A percentile compares a stretch with the other conserved stretches of the same genome.
Evolutionary conservation across 2,113 vertebrate species (phyloP).

Genomic region (Thymallus thymallus): DNA sequence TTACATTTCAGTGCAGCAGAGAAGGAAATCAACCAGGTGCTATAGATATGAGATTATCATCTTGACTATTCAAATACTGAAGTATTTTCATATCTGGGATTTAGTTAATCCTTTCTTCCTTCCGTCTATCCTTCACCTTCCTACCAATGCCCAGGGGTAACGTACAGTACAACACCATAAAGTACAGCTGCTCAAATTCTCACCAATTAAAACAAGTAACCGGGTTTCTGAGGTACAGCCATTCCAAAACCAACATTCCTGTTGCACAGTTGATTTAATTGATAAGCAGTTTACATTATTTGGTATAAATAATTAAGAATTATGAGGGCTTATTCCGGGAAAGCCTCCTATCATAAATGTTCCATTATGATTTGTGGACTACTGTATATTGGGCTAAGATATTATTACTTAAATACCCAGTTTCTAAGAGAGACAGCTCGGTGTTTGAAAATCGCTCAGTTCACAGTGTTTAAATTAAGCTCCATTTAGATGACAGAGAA

Average conservation of each 20-base stretch:
- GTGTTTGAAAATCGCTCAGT: neutral
- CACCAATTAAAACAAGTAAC: neutral
- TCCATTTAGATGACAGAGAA: no score
- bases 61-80: neutral
- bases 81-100: neutral
- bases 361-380: neutral
- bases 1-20: no score
- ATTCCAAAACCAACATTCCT: neutral
- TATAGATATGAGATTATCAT: neutral
- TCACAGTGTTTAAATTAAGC: neutral
- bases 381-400: neutral
- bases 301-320: no score
- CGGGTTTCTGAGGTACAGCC: neutral
- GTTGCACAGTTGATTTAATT: no score
- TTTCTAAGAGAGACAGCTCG: neutral
- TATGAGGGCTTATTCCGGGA: no score
- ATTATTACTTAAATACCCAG: neutral
- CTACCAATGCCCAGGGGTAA: constrained; percentile 40
- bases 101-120: constrained; percentile 3
- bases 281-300: no score
- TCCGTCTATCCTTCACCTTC: constrained; percentile 10
- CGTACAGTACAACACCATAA: constrained; percentile 42
- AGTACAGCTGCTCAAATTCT: constrained; percentile 44
- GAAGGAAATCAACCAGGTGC: no score
- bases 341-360: no score